Evolutionary conservation across 2,888 invertebrate species (phyloP).

Genomic region (Liopterus haemorrhoidalis): DNA sequence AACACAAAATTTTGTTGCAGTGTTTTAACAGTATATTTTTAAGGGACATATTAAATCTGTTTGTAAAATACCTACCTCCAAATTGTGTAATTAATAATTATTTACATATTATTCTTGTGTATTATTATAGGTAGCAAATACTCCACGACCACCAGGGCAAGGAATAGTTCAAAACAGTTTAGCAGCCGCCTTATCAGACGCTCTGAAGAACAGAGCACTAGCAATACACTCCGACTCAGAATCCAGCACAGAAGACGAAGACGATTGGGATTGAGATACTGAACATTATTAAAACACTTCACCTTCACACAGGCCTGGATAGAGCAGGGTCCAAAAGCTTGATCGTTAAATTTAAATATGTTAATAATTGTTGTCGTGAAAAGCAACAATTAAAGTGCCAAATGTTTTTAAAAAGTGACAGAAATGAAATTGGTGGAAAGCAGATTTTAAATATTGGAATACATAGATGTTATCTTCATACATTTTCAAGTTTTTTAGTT

Average conservation of each 20-base stretch:
- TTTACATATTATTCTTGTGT: conserved; percentile 1
- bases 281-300: neutral
- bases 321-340: no score
- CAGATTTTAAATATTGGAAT: no score
- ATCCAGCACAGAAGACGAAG: conserved; percentile 20
- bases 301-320: no score
- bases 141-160: conserved; percentile 15
- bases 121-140: conserved; percentile 16
- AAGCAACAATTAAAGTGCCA: no score
- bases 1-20: no score
- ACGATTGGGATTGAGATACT: conserved; percentile 19
- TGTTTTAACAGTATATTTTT: neutral
- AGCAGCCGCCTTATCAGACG: conserved; percentile 20
- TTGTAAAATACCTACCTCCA: neutral
- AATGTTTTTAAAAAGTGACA: no score
- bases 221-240: conserved; percentile 20
- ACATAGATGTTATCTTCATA: no score
- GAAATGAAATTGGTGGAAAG: no score
- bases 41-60: neutral
- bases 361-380: no score
- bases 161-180: conserved; percentile 17
- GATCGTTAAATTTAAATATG: no score
- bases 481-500: no score
- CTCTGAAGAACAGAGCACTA: conserved; percentile 15
- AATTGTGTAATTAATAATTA: neutral